Evolutionary conservation across 2,888 invertebrate species (phyloP).

Genomic region (Podabrus alpinus): DNA sequence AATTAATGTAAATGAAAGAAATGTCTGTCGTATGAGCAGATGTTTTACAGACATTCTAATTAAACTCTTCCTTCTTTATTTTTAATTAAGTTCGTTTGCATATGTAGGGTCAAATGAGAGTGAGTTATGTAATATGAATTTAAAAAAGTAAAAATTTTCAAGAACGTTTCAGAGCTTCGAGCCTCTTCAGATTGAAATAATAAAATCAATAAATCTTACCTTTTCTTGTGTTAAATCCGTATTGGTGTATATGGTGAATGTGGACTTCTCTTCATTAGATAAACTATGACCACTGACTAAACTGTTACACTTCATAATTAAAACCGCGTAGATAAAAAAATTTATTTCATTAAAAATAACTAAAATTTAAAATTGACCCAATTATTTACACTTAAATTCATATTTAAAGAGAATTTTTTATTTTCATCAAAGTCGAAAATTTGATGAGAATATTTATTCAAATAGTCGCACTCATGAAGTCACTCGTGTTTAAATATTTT

Average conservation of each 20-base stretch:
- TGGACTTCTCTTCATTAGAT: conserved; percentile 68
- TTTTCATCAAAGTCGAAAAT: background rate
- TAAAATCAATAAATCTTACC: conserved; percentile 48
- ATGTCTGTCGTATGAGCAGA: background rate
- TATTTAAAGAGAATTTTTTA: background rate
- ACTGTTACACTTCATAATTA: conserved; percentile 61
- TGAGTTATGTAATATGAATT: background rate
- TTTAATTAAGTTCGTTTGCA: background rate
- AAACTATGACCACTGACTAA: conserved; percentile 69
- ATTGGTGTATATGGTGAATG: conserved; percentile 68
- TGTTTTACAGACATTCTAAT: conserved; percentile 2
- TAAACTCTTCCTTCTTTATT: background rate
- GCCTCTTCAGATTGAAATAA: background rate
- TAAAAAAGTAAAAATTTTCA: background rate
- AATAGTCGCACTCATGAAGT: background rate
- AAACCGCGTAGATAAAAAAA: background rate
- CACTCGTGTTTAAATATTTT: background rate
- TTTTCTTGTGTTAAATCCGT: conserved; percentile 62
- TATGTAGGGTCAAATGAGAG: background rate
- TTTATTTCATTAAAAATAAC: background rate
- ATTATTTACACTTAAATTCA: background rate
- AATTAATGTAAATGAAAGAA: conserved; percentile 2
- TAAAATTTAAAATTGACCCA: background rate
- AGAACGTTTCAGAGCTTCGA: background rate
- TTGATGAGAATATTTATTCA: background rate